Base-by-base conservation (phyloP, 2,797 vertebrate genomes). In the Gallinago solitaria region DNA sequence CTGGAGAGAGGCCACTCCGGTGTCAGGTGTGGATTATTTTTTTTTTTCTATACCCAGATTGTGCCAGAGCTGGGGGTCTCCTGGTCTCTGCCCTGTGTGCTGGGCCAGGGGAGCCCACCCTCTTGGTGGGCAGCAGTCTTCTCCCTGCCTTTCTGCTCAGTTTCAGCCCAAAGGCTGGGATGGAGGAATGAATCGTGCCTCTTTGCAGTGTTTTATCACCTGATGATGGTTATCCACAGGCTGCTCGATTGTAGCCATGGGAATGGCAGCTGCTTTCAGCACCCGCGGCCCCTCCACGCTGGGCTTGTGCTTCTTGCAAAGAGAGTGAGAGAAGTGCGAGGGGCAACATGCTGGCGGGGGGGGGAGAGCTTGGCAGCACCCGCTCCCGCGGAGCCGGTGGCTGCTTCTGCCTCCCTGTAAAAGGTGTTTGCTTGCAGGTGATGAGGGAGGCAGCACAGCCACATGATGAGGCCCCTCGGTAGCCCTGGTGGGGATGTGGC, bases 171-270 rank as follows among this genome's bases (percentile, higher is more conserved):
- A 35, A 74, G 74, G 24, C 54, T 11, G 43, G 57, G 61, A 16
- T 28, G 76, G 27, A 53, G 86, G 63, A 63, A 60, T 5, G 53
- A 48, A n/a, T 25, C 4, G 5, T 23, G 61, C 28, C 47, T 60
- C 5, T 81, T 83, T 32, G 83, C 86, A 70, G 75, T 45, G 56
- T 80, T 78, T 76, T 96, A 57, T 83, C 92, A 74, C 92, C 90
- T 70, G 77, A n/a, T 84, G 86, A 59, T 89, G 82, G 93, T 41
- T 95, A 45, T 80, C 79, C 84, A 74, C 93, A 83, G 88, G 87
- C 87, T 64, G 10, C 68, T 77, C 5, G 5, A 24, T 33, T 77
- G 94, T 77, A 95, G 93, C 91, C 71, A n/a, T 77, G 89, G 91
- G 95, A 92, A 92, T 87, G 75, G 91, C 81, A 89, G 81, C 67